Percentiles rank a stretch among this genome's conserved stretches.
Conservation (phyloP, 2,888 invertebrate genomes). For the Drosophila limbata region DNA sequence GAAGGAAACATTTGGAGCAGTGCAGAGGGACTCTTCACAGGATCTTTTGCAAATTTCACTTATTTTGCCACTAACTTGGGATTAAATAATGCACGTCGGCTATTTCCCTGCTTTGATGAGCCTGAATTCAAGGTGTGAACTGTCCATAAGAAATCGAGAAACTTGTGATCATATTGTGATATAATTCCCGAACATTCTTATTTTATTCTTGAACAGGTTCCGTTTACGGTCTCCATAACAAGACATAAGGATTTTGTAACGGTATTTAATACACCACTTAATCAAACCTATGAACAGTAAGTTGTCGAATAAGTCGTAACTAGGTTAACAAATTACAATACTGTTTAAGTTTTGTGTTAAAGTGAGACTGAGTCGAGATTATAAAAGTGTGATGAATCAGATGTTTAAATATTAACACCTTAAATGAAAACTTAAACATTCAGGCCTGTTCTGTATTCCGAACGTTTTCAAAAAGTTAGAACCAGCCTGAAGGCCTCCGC, state of each 20-base stretch:
- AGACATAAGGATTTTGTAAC: constrained; percentile 87
- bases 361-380: neutral
- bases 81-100: constrained; percentile 90
- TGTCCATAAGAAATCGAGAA: neutral
- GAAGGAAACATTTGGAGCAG: constrained; percentile 88
- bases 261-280: constrained; percentile 89
- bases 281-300: constrained; percentile 88
- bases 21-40: constrained; percentile 90
- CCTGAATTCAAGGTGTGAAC: constrained; percentile 89
- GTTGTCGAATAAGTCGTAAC: constrained; percentile 28
- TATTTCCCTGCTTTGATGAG: constrained; percentile 94
- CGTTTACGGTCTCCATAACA: constrained; percentile 88
- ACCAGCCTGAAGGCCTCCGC: too few relatives aligned
- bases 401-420: too few relatives aligned
- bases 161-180: neutral
- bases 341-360: neutral
- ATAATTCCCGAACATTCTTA: neutral
- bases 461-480: too few relatives aligned
- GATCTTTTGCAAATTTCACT: constrained; percentile 86
- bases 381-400: too few relatives aligned
- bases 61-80: constrained; percentile 90
- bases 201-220: constrained; percentile 87
- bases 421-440: too few relatives aligned
- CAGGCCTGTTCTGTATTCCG: too few relatives aligned
- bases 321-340: neutral